Conservation (phyloP, 2,888 invertebrate species). For the Tethea ocularis region DNA sequence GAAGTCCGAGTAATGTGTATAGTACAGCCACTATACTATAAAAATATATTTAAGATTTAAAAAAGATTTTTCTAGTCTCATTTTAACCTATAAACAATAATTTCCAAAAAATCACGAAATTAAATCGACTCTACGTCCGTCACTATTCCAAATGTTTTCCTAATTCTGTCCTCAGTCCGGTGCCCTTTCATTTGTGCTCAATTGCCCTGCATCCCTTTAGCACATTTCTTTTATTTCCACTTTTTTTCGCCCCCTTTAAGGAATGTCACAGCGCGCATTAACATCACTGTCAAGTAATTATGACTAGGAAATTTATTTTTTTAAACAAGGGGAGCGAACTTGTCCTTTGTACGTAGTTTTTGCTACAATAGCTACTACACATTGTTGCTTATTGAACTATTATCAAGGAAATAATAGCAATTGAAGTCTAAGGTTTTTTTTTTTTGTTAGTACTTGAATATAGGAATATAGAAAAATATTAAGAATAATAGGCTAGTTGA, state of each 20-base stretch:
- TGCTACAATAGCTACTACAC: neutral
- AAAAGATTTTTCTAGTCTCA: too few relatives aligned
- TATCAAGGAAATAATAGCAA: neutral
- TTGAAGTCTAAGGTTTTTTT: neutral
- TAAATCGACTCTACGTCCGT: constrained; percentile 36
- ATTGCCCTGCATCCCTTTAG: constrained; percentile 76
- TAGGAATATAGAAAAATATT: too few relatives aligned
- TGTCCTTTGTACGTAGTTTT: neutral
- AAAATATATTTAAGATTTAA: too few relatives aligned
- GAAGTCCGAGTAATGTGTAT: too few relatives aligned
- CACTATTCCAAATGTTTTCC: constrained; percentile 60
- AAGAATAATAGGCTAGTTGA: too few relatives aligned
- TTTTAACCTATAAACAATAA: too few relatives aligned
- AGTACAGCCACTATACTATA: too few relatives aligned
- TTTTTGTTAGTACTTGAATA: too few relatives aligned
- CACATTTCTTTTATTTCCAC: constrained; percentile 76
- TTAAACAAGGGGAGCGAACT: constrained; percentile 27
- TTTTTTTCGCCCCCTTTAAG: constrained; percentile 63
- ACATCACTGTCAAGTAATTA: constrained; percentile 61
- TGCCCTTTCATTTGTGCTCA: constrained; percentile 77
- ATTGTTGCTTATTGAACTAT: neutral
- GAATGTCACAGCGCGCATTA: constrained; percentile 61
- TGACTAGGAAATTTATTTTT: constrained; percentile 55
- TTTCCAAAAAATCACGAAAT: constrained; percentile 4
- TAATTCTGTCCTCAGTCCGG: constrained; percentile 67